Base-by-base conservation (phyloP, 2,113 vertebrate species). In the Myrmophylax atrothorax region DNA sequence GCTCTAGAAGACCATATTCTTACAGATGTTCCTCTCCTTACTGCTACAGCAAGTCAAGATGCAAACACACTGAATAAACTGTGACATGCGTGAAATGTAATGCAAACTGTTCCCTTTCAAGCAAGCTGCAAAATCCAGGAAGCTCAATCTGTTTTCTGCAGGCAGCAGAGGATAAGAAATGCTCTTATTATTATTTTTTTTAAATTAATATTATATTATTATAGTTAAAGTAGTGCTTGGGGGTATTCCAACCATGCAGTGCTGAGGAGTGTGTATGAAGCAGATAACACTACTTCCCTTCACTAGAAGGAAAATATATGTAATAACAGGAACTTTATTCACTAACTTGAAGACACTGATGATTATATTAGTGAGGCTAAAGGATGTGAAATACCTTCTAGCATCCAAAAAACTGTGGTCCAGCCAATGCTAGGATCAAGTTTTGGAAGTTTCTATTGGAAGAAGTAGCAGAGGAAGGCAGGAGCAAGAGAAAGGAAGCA, bases 291-390 rank as follows among this genome's bases (percentile, higher is more conserved):
- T 38, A 28, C 81, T 91, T 89, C 35, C 28, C 18, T 87, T 28
- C 23, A 52, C 66, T 37, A 84, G 79, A 33, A 96, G 46, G 58
- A 58, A 87, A 74, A 87, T 50, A 42, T 17, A 19, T 83, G 67
- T 82, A 90, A 77, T 60, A 90, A 82, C 26, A 70, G 44, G 37
- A 93, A 79, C 18, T 90, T 91, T 74, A 60, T 66, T 96, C 82
- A 87, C 95, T 97, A 96, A 93, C 76, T 77, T 89, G 82, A 69
- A 68, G 53, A 80, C 97, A 96, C 91, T 78, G 1, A 49, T 76
- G 12, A 62, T 90, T 91, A 50, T 1, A 0, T 81, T 89, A 70
- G 37, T 72, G 84, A 80, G 37, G 38, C 35, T 62, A n/a, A 87
- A 93, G 17, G 31, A 23, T 44, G 19, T 49, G 53, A 90, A 96